Evolutionary conservation across 2,113 vertebrate genomes (phyloP), one percentile per base, ranked within the genome.

Genomic region (Emydocephalus ijimae): DNA sequence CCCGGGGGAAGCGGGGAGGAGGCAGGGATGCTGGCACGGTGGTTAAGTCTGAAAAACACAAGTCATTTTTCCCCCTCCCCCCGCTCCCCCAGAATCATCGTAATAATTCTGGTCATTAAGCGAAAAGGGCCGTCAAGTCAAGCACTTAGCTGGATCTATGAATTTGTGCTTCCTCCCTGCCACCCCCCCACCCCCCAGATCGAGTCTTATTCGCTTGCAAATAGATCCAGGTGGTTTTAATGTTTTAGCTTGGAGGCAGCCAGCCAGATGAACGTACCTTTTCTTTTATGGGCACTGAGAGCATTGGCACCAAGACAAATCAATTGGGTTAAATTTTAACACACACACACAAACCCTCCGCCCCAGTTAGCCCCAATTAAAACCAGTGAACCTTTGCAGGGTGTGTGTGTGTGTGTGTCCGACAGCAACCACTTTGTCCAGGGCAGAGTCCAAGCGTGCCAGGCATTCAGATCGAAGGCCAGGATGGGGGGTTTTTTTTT

Each of bases 391-490:
- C n/a, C 64, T 15, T 34, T 34, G n/a, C 64, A 6, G 21, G 0
- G 56, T 2, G 21, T 23, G 21, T 23, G 56, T 56, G n/a, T n/a
- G 12, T n/a, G 12, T 12, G 11, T 12, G 29, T 14, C 10, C 59
- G 5, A 1, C 23, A 1, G 3, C 29, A 0, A 5, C 64, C 14
- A 0, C 29, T 6, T n/a, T 5, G 61, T 1, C 4, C 26, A 5
- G 26, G 61, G 29, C 12, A 34, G 12, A 29, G 64, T 34, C 29
- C 12, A 69, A 1, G 64, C 0, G 29, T 69, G 64, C 29, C 4
- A 56, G 5, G 4, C 29, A 56, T 21, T 12, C 12, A 14, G 10
- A 69, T 69, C 29, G 29, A 12, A 69, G 29, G 61, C 26, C 11
- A 29, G 26, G 61, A 14, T 24, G 7, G 57, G 9, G 7, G 57